A percentile compares a stretch with the other conserved stretches of the same genome.
phyloP scores from a whole-genome alignment of 2,797 vertebrate genomes.

The Sarcophilus harrisii region DNA sequence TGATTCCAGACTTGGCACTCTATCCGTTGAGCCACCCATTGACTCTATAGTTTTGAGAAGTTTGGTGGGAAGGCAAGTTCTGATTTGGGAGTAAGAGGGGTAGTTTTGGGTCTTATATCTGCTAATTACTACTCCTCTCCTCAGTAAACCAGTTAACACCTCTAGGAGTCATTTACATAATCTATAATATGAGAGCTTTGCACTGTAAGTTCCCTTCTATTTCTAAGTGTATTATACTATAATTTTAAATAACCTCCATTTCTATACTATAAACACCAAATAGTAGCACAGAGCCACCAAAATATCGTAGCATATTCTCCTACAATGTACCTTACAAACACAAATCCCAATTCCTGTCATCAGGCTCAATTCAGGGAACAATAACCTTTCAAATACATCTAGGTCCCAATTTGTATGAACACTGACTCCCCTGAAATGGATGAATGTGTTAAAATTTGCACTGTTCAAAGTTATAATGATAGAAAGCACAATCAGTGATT shows the following conservation, averaged over 20 bases:
- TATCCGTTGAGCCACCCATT: background rate
- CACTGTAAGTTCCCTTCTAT: background rate
- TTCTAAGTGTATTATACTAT: background rate
- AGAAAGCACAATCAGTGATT: background rate
- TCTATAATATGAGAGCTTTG: background rate
- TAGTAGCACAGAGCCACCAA: background rate
- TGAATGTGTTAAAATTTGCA: background rate
- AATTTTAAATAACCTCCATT: background rate
- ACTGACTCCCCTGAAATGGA: background rate
- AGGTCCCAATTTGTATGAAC: background rate
- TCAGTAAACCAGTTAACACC: too few relatives aligned
- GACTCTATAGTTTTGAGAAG: background rate
- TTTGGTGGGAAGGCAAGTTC: background rate
- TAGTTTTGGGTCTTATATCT: background rate
- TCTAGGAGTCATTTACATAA: background rate
- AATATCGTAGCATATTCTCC: background rate
- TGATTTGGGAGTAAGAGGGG: background rate
- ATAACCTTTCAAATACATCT: background rate
- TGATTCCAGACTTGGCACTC: background rate
- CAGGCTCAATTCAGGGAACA: background rate
- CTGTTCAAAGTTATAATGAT: background rate
- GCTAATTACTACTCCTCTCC: background rate
- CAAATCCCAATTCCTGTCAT: background rate
- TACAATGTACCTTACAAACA: background rate
- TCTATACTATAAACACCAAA: background rate